Base-by-base conservation (phyloP, 2,888 invertebrate genomes). In the Dione vanillae region DNA sequence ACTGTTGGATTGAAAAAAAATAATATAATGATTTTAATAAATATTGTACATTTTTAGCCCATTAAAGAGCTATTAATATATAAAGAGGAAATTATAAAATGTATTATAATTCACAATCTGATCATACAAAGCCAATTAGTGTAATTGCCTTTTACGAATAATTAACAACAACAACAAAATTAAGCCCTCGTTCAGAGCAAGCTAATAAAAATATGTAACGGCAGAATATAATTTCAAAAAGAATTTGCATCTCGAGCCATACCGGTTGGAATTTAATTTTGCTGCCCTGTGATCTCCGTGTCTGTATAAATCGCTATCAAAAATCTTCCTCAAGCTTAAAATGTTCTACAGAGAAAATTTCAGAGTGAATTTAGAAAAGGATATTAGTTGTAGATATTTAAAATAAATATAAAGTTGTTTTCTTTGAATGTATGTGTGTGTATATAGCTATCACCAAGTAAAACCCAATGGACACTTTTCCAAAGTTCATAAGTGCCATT, bases 231-330 rank as follows among this genome's bases (percentile, higher is more conserved):
- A 79, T 80, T 79, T 77, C 71, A 71, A 66, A 52, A 75, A 72
- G 74, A 69, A 73, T 69, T 73, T 68, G 69, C 71, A 69, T 68
- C 43, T 61, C 43, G 51, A 51, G 59, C 58, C 51, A 67, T 56
- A 71, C 56, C 71, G 66, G 64, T 54, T 58, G 78, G 78, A 82
- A 82, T 82, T 81, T 82, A 81, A 82, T 82, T 82, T 79, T 37
- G 75, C 72, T 66, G 73, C 69, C 78, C 73, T 79, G 72, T 77
- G 77, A 80, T 78, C 79, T 77, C 75, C 77, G 76, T 16, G 74
- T 73, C 78, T 75, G 75, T 80, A 78, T 78, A 78, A 80, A 78
- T 77, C 74, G 73, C 65, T 47, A 56, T 71, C 64, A 71, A 69
- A 69, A 72, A 67, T 71, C 72, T 73, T 77, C 67, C 66, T 58